phyloP scores from a whole-genome alignment of 2,888 invertebrate species.

The Heteromyza rotundicornis region DNA sequence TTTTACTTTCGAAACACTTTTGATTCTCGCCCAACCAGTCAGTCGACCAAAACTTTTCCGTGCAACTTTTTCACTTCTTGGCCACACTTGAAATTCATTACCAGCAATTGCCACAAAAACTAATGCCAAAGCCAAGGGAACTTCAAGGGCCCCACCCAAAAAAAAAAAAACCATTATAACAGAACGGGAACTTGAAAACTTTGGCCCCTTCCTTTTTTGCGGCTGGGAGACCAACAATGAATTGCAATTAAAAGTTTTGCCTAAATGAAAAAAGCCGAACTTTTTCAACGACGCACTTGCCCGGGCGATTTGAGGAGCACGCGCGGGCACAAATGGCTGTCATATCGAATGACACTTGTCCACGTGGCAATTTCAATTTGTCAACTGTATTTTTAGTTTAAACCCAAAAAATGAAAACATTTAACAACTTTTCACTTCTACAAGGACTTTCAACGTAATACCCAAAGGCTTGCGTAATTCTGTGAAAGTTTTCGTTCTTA shows the following conservation, averaged over 20 bases:
- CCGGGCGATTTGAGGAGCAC: too few relatives aligned
- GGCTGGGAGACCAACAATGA: background rate
- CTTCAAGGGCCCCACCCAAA: background rate
- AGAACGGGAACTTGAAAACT: background rate
- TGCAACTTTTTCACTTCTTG: background rate
- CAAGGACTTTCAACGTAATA: too few relatives aligned
- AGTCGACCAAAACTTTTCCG: background rate
- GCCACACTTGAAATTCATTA: slow-evolving; percentile 5
- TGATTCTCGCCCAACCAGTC: too few relatives aligned
- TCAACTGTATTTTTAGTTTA: background rate
- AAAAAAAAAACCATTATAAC: slow-evolving; percentile 10
- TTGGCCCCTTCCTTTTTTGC: background rate
- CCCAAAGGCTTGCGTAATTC: too few relatives aligned
- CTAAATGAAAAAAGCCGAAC: slow-evolving; percentile 7
- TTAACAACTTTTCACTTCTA: too few relatives aligned
- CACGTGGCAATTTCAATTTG: slow-evolving; percentile 1
- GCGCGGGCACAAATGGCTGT: too few relatives aligned
- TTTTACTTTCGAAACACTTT: too few relatives aligned
- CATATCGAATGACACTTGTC: background rate
- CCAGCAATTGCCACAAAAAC: background rate
- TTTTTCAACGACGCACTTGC: background rate
- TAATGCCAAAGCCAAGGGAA: background rate
- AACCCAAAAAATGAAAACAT: background rate
- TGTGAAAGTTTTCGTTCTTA: too few relatives aligned
- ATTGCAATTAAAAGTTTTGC: slow-evolving; percentile 6